Evolutionary conservation across 2,113 vertebrate genomes (phyloP).

Genomic region (Oncorhynchus keta): DNA sequence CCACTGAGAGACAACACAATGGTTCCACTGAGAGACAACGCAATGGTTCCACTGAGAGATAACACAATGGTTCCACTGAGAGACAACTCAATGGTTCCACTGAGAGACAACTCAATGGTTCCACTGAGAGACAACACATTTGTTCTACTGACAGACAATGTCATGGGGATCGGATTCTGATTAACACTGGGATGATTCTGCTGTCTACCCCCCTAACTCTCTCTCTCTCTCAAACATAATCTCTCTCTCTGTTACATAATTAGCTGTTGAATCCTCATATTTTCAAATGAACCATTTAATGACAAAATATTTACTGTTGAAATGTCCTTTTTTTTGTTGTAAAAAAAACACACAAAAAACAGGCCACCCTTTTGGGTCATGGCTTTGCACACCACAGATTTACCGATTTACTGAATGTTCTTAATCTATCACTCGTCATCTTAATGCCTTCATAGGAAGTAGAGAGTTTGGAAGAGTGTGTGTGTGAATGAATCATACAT

Average conservation of each 20-base stretch:
- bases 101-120: too few species aligned
- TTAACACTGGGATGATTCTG: too few species aligned
- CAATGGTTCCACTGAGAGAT: too few species aligned
- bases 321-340: not conserved
- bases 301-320: not conserved
- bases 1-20: too few species aligned
- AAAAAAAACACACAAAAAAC: not conserved
- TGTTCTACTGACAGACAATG: too few species aligned
- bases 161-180: too few species aligned
- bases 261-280: not conserved
- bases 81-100: too few species aligned
- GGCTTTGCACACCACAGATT: slow-evolving; percentile 13
- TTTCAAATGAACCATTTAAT: not conserved
- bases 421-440: slow-evolving; percentile 48
- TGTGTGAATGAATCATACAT: slow-evolving; percentile 64
- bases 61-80: too few species aligned
- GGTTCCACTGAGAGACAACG: too few species aligned
- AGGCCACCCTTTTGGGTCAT: not conserved
- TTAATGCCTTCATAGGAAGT: slow-evolving; percentile 44
- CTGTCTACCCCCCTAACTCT: too few species aligned
- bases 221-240: too few species aligned
- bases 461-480: slow-evolving; percentile 43
- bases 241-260: not conserved
- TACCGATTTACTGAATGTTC: slow-evolving; percentile 37
- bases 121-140: too few species aligned